phyloP scores from a whole-genome alignment of 2,113 vertebrate genomes.

The Psittacara wagleri region DNA sequence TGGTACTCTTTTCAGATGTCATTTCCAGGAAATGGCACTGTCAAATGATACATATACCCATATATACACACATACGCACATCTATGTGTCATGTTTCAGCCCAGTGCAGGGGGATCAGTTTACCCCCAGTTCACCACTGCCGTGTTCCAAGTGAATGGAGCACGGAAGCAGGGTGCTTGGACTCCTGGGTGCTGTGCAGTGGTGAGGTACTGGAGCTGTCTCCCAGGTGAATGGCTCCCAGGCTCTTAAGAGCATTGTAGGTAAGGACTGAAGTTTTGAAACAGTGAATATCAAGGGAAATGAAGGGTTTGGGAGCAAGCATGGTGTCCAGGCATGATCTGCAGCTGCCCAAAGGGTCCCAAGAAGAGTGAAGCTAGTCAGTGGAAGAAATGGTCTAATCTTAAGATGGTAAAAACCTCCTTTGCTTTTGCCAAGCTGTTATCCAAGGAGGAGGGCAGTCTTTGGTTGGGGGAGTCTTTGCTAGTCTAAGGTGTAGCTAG shows the following conservation, averaged over 20 bases:
- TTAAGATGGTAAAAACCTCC: not conserved
- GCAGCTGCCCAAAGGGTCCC: not conserved
- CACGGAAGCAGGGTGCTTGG: not conserved
- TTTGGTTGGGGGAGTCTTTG: not conserved
- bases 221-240: not conserved
- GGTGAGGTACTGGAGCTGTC: not conserved
- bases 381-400: not conserved
- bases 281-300: not conserved
- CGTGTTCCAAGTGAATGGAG: accelerated
- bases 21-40: not conserved
- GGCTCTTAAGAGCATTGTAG: not conserved
- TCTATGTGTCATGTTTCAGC: not conserved
- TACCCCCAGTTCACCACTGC: accelerated
- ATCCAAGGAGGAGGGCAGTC: not conserved
- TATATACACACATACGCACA: not conserved
- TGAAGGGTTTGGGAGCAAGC: not conserved
- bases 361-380: not conserved
- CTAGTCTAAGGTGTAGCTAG: not conserved
- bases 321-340: not conserved
- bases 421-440: not conserved
- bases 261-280: not conserved
- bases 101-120: not conserved
- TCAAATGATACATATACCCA: not conserved
- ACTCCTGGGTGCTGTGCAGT: not conserved
- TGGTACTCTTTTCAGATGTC: not conserved